Evolutionary conservation across 2,113 vertebrate species (phyloP).

Genomic region (Cromileptes altivelis): DNA sequence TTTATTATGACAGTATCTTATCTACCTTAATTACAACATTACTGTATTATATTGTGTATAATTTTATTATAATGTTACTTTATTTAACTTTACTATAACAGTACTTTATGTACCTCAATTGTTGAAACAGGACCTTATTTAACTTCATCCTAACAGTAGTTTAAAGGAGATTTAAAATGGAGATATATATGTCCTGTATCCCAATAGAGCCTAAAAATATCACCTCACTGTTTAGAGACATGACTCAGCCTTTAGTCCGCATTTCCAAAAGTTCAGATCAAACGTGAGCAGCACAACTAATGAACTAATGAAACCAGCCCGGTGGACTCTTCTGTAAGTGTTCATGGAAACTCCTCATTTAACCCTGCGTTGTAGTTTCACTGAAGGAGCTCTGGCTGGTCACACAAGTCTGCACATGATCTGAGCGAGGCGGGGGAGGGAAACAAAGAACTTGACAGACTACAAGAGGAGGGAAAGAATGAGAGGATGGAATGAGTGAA

Average conservation of each 20-base stretch:
- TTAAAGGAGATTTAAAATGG: too few relatives aligned
- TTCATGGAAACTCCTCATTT: not conserved
- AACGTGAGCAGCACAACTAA: not conserved
- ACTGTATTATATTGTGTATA: too few relatives aligned
- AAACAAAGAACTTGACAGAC: not conserved
- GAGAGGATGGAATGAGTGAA: not conserved
- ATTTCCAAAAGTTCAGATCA: not conserved
- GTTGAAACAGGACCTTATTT: too few relatives aligned
- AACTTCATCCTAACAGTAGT: too few relatives aligned
- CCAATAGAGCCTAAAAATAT: too few relatives aligned
- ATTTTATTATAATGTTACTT: too few relatives aligned
- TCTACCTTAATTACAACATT: too few relatives aligned
- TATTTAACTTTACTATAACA: too few relatives aligned
- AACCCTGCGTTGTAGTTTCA: not conserved
- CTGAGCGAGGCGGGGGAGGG: not conserved
- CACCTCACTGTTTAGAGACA: too few relatives aligned
- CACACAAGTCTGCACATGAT: conserved; percentile 45
- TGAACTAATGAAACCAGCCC: not conserved
- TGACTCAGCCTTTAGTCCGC: not conserved
- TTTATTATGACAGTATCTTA: too few relatives aligned
- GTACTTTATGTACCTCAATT: too few relatives aligned
- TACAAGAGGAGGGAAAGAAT: not conserved
- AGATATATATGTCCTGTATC: too few relatives aligned
- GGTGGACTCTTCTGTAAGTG: not conserved
- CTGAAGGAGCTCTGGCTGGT: conserved; percentile 10